A percentile compares a stretch with the other conserved stretches of the same genome.
Evolutionary conservation across 1,140 invertebrate genomes (phyloP).

Genomic region (Anthonomus grandis): DNA sequence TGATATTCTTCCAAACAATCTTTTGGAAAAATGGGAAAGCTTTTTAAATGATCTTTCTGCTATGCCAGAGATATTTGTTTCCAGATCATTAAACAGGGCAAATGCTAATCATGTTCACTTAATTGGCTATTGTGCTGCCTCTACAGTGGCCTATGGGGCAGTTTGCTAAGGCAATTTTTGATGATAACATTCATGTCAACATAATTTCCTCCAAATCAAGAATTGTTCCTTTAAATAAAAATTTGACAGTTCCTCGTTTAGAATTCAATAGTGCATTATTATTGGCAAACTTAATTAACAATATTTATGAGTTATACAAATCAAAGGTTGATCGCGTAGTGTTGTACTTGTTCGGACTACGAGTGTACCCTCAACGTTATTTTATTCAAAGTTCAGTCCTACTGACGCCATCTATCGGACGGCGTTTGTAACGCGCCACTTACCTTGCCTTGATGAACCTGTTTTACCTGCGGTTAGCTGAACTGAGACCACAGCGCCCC

Average conservation of each 20-base stretch:
- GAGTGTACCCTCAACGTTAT: too few relatives aligned
- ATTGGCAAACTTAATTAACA: not conserved
- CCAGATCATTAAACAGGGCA: not conserved
- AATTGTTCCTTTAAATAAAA: slow-evolving; percentile 15
- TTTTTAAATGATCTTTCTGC: not conserved
- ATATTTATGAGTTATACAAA: not conserved
- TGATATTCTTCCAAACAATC: slow-evolving; percentile 16
- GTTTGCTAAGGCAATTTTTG: slow-evolving; percentile 16
- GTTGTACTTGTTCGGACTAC: too few relatives aligned
- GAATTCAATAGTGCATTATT: slow-evolving; percentile 12
- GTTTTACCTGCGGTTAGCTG: too few relatives aligned
- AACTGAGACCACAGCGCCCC: too few relatives aligned
- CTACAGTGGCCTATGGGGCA: slow-evolving; percentile 36
- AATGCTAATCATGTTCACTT: slow-evolving; percentile 22
- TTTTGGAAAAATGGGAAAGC: slow-evolving; percentile 6
- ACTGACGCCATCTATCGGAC: too few relatives aligned
- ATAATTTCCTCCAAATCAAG: slow-evolving; percentile 14
- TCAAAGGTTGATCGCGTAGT: too few relatives aligned
- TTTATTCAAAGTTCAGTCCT: too few relatives aligned
- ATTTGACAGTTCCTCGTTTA: slow-evolving; percentile 7
- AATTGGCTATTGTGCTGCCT: slow-evolving; percentile 43
- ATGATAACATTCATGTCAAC: slow-evolving; percentile 3
- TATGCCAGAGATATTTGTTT: not conserved
- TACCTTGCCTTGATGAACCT: too few relatives aligned
- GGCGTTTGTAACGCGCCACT: too few relatives aligned